These are phyloP conservation scores for Apostichopus parvimensis DNA, from an alignment of 35 echinoderm and acorn worm genomes.

Conservation along the genomic window DNA sequence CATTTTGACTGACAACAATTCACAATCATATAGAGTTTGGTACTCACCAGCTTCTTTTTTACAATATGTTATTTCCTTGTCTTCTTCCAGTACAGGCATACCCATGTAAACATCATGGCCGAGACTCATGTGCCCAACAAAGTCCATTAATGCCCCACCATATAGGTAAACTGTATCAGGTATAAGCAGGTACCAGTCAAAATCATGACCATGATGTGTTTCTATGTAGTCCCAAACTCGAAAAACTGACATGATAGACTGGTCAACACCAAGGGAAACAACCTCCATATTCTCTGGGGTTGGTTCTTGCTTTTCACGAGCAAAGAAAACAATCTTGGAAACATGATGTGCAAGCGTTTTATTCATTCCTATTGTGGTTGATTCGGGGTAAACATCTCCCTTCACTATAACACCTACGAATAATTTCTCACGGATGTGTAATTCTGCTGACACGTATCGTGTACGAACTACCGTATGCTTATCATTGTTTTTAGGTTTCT, in stretches of 20 bases:
- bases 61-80: constrained; percentile 96
- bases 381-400: constrained; percentile 76
- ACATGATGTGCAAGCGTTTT: constrained; percentile 89
- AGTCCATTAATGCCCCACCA: constrained; percentile 76
- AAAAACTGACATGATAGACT: constrained; percentile 76
- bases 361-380: constrained; percentile 88
- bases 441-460: constrained; percentile 79
- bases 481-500: constrained; percentile 68
- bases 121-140: constrained; percentile 90
- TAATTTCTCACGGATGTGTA: constrained; percentile 90
- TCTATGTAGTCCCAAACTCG: constrained; percentile 95
- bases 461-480: constrained; percentile 67
- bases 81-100: constrained; percentile 69
- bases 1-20: background rate
- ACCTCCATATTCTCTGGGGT: constrained; percentile 67
- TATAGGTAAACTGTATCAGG: constrained; percentile 83
- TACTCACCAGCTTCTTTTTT: constrained; percentile 87
- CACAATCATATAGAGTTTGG: background rate
- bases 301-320: constrained; percentile 55
- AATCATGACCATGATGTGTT: constrained; percentile 79
- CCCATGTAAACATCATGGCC: constrained; percentile 91
- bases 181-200: constrained; percentile 91
- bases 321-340: constrained; percentile 84
- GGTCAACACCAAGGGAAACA: constrained; percentile 69
- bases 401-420: constrained; percentile 89